A percentile compares a stretch with the other conserved stretches of the same genome.
phyloP scores from a whole-genome alignment of 2,797 vertebrate species.

The Dendrocincla fuliginosa region DNA sequence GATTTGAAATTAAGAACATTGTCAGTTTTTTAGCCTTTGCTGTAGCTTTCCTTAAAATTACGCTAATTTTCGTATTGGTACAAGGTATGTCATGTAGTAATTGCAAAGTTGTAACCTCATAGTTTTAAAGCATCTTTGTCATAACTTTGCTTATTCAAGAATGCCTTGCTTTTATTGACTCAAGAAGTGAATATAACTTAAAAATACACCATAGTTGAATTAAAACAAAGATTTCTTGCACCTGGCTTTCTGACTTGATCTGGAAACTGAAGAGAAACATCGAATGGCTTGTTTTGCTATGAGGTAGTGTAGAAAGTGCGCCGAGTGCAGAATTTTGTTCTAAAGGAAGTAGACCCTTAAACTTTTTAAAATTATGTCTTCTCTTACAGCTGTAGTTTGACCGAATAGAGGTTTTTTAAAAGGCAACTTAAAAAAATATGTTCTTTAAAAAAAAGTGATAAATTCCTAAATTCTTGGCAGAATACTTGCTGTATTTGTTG shows the following conservation, averaged over 20 bases:
- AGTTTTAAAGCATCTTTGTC: neutral
- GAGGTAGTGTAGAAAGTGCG: neutral
- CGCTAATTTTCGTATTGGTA: neutral
- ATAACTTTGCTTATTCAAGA: neutral
- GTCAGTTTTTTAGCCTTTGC: neutral
- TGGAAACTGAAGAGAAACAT: neutral
- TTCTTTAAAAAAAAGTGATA: neutral
- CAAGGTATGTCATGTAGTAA: neutral
- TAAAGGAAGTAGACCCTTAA: neutral
- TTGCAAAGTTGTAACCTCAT: neutral
- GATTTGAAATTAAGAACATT: neutral
- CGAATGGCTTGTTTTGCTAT: neutral
- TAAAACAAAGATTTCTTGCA: neutral
- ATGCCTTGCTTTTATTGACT: neutral
- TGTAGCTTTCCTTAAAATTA: neutral
- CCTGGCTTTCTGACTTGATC: neutral
- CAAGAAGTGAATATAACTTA: neutral
- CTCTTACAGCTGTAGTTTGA: neutral
- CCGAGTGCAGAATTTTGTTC: neutral
- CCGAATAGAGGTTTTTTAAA: neutral
- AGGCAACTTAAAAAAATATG: neutral
- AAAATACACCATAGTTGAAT: neutral
- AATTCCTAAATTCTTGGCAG: neutral
- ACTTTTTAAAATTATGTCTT: neutral
- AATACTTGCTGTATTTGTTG: neutral